phyloP scores from a whole-genome alignment of 1,140 invertebrate species.

The Aphaenogaster floridana region DNA sequence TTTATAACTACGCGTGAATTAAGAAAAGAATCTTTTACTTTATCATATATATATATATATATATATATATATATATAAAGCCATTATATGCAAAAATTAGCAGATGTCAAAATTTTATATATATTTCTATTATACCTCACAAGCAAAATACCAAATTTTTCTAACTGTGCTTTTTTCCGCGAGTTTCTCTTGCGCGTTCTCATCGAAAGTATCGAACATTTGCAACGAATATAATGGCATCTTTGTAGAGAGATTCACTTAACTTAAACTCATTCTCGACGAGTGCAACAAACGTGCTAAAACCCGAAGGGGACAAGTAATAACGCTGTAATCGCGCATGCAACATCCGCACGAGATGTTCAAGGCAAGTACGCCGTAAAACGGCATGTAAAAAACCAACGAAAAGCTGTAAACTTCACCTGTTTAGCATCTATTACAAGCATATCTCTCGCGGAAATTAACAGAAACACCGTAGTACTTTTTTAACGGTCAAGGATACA shows the following conservation, averaged over 20 bases:
- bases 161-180: background rate
- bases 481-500: slow-evolving; percentile 12
- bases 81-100: background rate
- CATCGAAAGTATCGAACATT: background rate
- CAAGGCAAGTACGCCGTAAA: slow-evolving; percentile 30
- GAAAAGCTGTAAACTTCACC: slow-evolving; percentile 8
- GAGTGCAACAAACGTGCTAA: slow-evolving; percentile 22
- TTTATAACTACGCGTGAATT: background rate
- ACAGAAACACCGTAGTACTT: background rate
- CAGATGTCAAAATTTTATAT: background rate
- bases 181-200: background rate
- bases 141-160: background rate
- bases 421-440: slow-evolving; percentile 27
- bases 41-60: too few species aligned
- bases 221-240: background rate
- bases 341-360: slow-evolving; percentile 12
- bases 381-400: slow-evolving; percentile 4
- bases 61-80: too few species aligned
- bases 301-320: slow-evolving; percentile 34
- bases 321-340: background rate
- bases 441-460: slow-evolving; percentile 33
- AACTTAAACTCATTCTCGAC: slow-evolving; percentile 18
- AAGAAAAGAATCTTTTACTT: background rate
- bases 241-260: background rate
- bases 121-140: background rate